phyloP scores from a whole-genome alignment of 2,888 invertebrate species.

The Adelphocoris suturalis region DNA sequence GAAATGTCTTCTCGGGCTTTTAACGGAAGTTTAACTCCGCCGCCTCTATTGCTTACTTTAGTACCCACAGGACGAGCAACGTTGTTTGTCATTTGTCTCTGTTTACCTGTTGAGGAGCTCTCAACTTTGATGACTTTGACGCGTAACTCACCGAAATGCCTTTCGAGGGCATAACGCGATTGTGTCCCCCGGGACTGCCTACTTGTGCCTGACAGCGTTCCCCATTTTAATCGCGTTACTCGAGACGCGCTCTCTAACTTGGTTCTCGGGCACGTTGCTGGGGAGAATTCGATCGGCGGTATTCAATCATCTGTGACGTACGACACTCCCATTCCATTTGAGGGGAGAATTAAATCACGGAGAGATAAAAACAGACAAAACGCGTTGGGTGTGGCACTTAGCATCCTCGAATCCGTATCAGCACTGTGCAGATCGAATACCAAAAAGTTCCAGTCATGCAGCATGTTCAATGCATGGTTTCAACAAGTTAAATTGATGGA shows the following conservation, averaged over 20 bases:
- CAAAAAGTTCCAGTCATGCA: no score
- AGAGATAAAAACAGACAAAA: background rate
- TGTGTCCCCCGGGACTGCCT: background rate
- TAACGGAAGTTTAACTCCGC: background rate
- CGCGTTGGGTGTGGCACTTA: background rate
- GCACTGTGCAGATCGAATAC: no score
- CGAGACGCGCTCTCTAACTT: background rate
- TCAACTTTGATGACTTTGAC: background rate
- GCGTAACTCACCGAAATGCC: background rate
- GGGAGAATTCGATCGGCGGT: background rate
- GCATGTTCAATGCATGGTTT: no score
- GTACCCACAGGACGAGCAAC: background rate
- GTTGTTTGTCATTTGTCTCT: conserved; percentile 4
- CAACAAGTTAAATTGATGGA: no score
- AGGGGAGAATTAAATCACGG: background rate
- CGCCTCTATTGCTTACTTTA: background rate
- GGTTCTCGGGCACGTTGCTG: background rate
- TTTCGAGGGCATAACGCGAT: background rate
- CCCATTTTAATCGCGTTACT: background rate
- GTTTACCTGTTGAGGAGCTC: conserved; percentile 2
- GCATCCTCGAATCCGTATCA: no score
- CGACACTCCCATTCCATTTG: background rate
- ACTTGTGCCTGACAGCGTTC: background rate
- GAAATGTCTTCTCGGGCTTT: background rate
- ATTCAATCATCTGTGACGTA: background rate